Base-by-base conservation (phyloP, 2,113 vertebrate species). In the Corynorhinus townsendii region DNA sequence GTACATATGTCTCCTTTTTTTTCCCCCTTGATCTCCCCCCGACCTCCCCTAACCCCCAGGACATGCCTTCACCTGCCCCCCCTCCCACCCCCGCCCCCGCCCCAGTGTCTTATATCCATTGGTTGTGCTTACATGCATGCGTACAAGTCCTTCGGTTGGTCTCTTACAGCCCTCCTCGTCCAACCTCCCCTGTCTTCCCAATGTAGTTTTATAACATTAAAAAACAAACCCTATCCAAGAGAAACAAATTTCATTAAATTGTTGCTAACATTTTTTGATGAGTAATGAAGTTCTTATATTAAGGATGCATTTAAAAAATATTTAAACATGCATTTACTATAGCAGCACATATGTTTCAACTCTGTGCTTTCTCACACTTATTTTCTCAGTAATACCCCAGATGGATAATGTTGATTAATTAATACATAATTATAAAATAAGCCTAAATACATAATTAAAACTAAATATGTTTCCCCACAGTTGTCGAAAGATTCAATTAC, bases 371-470 rank as follows among this genome's bases (percentile, higher is more conserved):
- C 88, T 97, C 40, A 79, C 3, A 77, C 0, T 85, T 43, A 79
- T 85, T 93, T 86, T 90, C 66, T 79, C 43, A n/a, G 12, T 56
- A 38, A 95, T 93, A 84, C 97, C 49, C 43, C 75, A 95, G 64
- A 94, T 19, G 43, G 24, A 16, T 22, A 90, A 40, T 77, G 94
- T 40, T 79, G 12, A 96, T 97, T 72, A 95, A 64, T 92, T 59
- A 54, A 95, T 93, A 77, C 96, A 5, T 59, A 26, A 0, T 75
- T 95, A 93, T 38, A 95, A 97, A 77, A 19, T 82, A 92, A 93
- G 0, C 24, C 40, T 97, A 96, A 95, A 96, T 95, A 59, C 5
- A 45, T 89, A 96, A 98, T 95, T 96, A 96, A 95, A 93, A 88
- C 93, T 0, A 66, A 86, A 97, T 89, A 49, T 68, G 96, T 88